These are phyloP conservation scores for Oscheius sp. DNA, from an alignment of 1,140 invertebrate genomes.

Conservation along the genomic window DNA sequence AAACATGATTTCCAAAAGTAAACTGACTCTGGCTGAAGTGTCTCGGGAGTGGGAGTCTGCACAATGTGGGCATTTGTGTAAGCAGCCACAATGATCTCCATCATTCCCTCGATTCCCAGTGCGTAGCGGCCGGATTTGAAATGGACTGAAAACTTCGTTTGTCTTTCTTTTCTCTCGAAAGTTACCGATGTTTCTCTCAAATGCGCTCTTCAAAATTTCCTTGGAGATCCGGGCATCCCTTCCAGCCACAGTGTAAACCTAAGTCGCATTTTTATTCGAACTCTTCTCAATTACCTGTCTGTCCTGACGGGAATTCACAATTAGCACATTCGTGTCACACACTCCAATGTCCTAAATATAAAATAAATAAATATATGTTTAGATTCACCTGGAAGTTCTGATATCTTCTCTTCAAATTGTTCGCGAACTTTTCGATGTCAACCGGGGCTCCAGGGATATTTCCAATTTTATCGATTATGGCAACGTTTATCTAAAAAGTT, in stretches of 20 bases:
- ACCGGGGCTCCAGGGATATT: constrained; percentile 46
- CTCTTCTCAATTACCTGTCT: constrained; percentile 31
- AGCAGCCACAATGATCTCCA: constrained; percentile 56
- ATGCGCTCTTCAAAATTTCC: constrained; percentile 55
- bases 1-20: not conserved
- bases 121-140: constrained; percentile 56
- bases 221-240: constrained; percentile 55
- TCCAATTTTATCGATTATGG: constrained; percentile 55
- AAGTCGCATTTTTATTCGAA: not conserved
- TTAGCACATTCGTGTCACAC: constrained; percentile 58
- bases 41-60: constrained; percentile 51
- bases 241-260: constrained; percentile 59
- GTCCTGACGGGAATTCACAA: constrained; percentile 55
- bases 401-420: constrained; percentile 21
- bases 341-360: constrained; percentile 49
- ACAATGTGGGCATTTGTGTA: constrained; percentile 57
- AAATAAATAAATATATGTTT: constrained; percentile 39
- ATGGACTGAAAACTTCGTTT: not conserved
- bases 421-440: constrained; percentile 58
- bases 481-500: constrained; percentile 46
- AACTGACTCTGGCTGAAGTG: constrained; percentile 14
- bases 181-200: constrained; percentile 57
- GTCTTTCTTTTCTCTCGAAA: not conserved
- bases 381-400: constrained; percentile 3
- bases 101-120: constrained; percentile 55